Evolutionary conservation across 2,113 vertebrate genomes (phyloP), one percentile per base, ranked within the genome.

Genomic region (Grantiella picta): DNA sequence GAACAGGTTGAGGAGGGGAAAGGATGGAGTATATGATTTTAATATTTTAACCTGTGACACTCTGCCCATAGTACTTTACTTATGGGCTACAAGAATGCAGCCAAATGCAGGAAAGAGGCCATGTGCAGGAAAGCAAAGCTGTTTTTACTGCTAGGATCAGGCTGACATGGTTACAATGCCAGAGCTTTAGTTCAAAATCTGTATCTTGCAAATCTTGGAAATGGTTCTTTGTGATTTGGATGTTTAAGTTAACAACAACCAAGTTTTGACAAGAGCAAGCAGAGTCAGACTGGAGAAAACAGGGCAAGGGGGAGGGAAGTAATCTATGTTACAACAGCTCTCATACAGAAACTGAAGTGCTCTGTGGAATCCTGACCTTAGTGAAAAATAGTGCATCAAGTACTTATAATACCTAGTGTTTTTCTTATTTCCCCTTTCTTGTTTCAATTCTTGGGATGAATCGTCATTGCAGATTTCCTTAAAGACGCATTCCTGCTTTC

Each of bases 291-390:
- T 49, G 42, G 42, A 56, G 76, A 86, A 73, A 13, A 2, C 3
- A 49, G 33, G 27, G 21, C 0, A 0, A 54, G 31, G 5, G 9
- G 29, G 5, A 54, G 8, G 18, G 24, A 15, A 63, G 29, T 13
- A 59, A 79, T 53, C 49, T 36, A 1, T 33, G 25, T 53, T 83
- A 47, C 15, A 78, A 78, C 6, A 57, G 11, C 47, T 40, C 53
- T 64, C 33, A 11, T 10, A 31, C 25, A 42, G 33, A 65, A 82
- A 11, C 31, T 70, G n/a, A 70, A 87, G 22, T 24, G 25, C 33
- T 85, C 52, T 65, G 22, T 3, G 4, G 44, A 88, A 76, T 80
- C 28, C n/a, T 45, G 40, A 79, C 45, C 49, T 70, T 42, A 73
- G 42, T 1, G 2, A 93, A 69, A 82, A 82, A 23, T 1, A 75